phyloP scores from a whole-genome alignment of 2,797 vertebrate species.

The Sarcoramphus papa region DNA sequence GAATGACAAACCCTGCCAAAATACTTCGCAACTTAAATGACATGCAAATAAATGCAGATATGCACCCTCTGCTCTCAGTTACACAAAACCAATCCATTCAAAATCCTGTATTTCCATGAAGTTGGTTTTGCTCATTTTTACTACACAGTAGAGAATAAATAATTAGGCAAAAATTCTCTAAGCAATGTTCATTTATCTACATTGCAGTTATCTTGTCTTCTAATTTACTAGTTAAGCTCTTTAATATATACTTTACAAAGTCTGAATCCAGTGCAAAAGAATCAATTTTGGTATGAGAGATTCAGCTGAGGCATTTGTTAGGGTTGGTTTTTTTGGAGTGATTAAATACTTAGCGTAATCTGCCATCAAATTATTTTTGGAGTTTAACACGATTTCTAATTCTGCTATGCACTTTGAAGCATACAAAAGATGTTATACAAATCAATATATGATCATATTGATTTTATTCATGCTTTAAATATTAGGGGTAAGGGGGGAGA shows the following conservation, averaged over 20 bases:
- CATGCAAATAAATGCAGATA: not conserved
- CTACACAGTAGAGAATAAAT: not conserved
- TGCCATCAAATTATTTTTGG: conserved; percentile 48
- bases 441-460: not conserved
- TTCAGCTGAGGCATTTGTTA: not conserved
- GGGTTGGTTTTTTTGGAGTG: not conserved
- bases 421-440: not conserved
- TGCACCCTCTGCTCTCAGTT: not conserved
- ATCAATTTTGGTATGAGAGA: conserved; percentile 13
- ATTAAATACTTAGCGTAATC: conserved; percentile 24
- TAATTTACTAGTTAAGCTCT: conserved; percentile 48
- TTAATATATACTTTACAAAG: conserved; percentile 19
- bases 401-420: not conserved
- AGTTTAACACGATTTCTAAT: not conserved
- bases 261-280: conserved; percentile 25
- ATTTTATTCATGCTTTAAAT: not conserved
- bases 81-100: not conserved
- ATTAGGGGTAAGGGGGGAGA: not conserved
- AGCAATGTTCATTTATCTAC: conserved; percentile 12
- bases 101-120: not conserved
- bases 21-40: not conserved
- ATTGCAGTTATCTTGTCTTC: conserved; percentile 12
- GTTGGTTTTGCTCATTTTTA: not conserved
- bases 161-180: conserved; percentile 31
- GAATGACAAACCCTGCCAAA: not conserved